Conservation (phyloP, 1,140 invertebrate species). For the Thrips palmi region DNA sequence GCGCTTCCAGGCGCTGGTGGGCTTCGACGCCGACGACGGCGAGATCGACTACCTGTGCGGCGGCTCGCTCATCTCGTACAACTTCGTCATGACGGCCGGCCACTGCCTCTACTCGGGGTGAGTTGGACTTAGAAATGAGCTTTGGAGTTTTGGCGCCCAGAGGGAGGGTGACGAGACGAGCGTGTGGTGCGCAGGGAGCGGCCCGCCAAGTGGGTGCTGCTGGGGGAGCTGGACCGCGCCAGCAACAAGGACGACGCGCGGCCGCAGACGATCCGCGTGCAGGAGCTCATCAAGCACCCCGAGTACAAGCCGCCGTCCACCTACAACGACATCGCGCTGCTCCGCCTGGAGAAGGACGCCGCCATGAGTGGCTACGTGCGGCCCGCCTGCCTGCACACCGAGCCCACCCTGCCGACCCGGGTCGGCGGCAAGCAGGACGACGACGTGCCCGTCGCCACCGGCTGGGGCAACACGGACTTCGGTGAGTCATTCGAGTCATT, state of each 20-base stretch:
- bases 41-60: conserved; percentile 21
- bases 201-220: conserved; percentile 18
- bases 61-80: conserved; percentile 29
- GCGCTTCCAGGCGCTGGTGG: conserved; percentile 17
- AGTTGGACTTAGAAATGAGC: too few species aligned
- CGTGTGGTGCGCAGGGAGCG: too few species aligned
- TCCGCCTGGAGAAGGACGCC: conserved; percentile 19
- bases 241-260: conserved; percentile 11
- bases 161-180: too few species aligned
- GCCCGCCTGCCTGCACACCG: conserved; percentile 18
- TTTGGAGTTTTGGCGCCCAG: too few species aligned
- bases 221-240: conserved; percentile 21
- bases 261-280: conserved; percentile 17
- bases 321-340: conserved; percentile 26
- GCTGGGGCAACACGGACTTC: conserved; percentile 17
- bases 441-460: conserved; percentile 15
- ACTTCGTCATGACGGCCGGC: conserved; percentile 28
- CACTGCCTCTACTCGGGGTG: too few species aligned
- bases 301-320: conserved; percentile 27
- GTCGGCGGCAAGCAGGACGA: too few species aligned
- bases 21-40: conserved; percentile 11
- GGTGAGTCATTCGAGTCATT: conserved; percentile 1
- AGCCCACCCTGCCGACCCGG: too few species aligned
- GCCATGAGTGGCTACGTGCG: conserved; percentile 14
- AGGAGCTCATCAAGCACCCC: conserved; percentile 23